A percentile compares a stretch with the other conserved stretches of the same genome.
These are phyloP conservation scores for Cariama cristata DNA, from an alignment of 2,113 vertebrate species.

Conservation along the genomic window DNA sequence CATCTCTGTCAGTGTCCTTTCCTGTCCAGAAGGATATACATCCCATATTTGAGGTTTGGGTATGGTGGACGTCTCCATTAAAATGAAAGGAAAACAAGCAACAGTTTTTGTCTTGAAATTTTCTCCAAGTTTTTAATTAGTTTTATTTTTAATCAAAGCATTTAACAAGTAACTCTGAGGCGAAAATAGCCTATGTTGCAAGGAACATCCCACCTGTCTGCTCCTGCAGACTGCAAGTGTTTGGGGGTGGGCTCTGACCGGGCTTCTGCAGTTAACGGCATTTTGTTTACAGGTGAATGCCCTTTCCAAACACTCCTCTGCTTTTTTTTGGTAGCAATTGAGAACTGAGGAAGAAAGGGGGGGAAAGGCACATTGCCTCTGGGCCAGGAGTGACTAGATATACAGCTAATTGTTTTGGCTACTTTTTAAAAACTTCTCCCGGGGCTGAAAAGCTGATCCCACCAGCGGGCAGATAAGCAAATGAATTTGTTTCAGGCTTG, in stretches of 20 bases:
- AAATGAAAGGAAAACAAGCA: not conserved
- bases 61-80: not conserved
- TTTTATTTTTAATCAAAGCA: not conserved
- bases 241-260: not conserved
- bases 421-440: not conserved
- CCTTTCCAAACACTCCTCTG: not conserved
- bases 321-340: not conserved
- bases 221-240: not conserved
- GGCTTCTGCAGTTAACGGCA: not conserved
- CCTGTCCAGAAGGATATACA: not conserved
- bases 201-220: not conserved
- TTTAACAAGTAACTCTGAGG: not conserved
- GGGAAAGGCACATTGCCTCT: not conserved
- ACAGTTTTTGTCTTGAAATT: not conserved
- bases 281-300: not conserved
- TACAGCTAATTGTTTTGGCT: constrained; percentile 19
- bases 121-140: not conserved
- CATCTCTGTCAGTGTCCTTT: not conserved
- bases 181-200: not conserved
- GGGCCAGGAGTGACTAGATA: not conserved
- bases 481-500: constrained; percentile 17
- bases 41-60: not conserved
- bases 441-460: not conserved
- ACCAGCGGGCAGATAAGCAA: not conserved
- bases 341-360: not conserved